Base-by-base conservation (phyloP, 2,888 invertebrate genomes). In the Thecophora atra region DNA sequence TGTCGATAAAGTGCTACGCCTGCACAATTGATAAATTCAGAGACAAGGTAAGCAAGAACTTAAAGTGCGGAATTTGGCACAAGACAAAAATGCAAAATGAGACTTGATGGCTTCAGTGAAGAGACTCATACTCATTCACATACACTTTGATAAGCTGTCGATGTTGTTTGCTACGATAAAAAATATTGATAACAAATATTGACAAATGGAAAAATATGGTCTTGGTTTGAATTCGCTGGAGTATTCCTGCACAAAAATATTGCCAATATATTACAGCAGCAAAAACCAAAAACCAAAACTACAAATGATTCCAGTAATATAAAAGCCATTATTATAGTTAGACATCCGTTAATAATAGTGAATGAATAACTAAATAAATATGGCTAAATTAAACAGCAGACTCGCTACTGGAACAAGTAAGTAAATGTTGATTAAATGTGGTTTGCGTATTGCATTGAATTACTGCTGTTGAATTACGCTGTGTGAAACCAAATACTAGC, bases 11-110 rank as follows among this genome's bases (percentile, higher is more conserved):
- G 47, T 17, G 66, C 30, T 26, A 52, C 28, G 37, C 11, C n/a
- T 24, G 15, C 15, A 64, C 47, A 47, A 44, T 7, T 64, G 64
- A 64, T 64, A 64, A 64, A 64, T 24, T 47, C 24, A 26, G 64
- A 64, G 64, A 51, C 64, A 63, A 63, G 37, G 21, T 30, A 54
- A 66, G 37, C 52, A 30, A 30, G n/a, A 60, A 28, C 24, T 24
- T 54, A 24, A 21, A 66, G 37, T 56, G 52, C 24, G 37, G 30
- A 54, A 21, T 54, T 54, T 71, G 76, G 72, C 74, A 72, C 77
- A 76, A 68, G 51, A 72, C 28, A 71, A 65, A 66, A 70, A 26
- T 8, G 3, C 28, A 60, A 72, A 81, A n/a, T 11, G 26, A 44
- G 60, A 51, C 6, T 62, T 47, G 37, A 2, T 37, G 63, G 62